phyloP scores from a whole-genome alignment of 1,140 invertebrate genomes.

The Drosophila parvula region DNA sequence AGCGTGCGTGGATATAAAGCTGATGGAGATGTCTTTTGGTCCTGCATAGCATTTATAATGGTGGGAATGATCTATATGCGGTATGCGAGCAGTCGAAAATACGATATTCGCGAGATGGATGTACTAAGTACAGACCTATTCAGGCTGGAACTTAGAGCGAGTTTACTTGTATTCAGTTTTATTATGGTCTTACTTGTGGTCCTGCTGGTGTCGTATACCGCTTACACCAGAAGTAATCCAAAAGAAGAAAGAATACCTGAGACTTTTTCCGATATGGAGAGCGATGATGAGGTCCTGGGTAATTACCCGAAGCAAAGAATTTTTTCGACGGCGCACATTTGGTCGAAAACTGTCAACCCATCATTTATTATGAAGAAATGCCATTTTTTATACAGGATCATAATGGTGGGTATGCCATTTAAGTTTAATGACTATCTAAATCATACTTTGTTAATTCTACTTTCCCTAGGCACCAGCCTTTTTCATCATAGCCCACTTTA shows the following conservation, averaged over 20 bases:
- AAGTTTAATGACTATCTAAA: too few species aligned
- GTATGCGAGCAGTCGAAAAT: neutral
- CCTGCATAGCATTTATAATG: conserved; percentile 20
- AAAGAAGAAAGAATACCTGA: accelerated
- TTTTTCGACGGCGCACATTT: conserved; percentile 4
- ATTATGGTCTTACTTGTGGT: conserved; percentile 6
- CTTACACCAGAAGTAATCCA: too few species aligned
- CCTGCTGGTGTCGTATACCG: conserved; percentile 24
- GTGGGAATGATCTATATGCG: conserved; percentile 23
- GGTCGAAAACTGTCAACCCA: conserved; percentile 39
- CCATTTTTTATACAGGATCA: neutral
- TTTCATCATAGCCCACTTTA: conserved; percentile 8
- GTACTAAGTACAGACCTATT: neutral
- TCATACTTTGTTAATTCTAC: too few species aligned
- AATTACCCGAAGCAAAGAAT: neutral
- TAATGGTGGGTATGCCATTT: conserved; percentile 17
- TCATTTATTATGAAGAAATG: conserved; percentile 19
- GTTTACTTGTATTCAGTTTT: neutral
- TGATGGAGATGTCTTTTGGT: conserved; percentile 31
- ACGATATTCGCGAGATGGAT: neutral
- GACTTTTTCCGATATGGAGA: neutral
- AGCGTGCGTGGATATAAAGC: conserved; percentile 22
- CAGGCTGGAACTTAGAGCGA: conserved; percentile 8
- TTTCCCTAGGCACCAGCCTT: conserved; percentile 8
- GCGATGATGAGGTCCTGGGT: conserved; percentile 28